Percentiles rank a stretch among this genome's conserved stretches.
phyloP scores from a whole-genome alignment of 2,113 vertebrate genomes.

The Piprites chloris region DNA sequence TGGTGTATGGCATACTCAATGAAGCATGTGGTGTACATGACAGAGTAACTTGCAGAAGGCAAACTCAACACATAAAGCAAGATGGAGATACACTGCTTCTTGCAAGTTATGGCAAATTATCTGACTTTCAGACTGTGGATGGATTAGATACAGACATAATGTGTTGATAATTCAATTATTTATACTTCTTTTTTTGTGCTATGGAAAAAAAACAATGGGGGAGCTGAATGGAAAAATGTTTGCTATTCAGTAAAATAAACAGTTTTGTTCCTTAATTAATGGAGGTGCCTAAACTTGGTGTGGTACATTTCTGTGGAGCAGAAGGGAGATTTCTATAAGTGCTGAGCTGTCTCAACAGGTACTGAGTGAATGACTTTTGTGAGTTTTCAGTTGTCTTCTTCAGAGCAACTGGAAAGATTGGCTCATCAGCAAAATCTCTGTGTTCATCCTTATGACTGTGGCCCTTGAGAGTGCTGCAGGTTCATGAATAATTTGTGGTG shows the following conservation, averaged over 20 bases:
- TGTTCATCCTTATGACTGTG: not conserved
- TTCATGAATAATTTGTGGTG: not conserved
- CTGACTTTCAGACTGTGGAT: conserved; percentile 28
- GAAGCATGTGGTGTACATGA: not conserved
- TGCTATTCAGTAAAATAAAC: not conserved
- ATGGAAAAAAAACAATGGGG: not conserved
- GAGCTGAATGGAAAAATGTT: not conserved
- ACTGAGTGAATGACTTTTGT: not conserved
- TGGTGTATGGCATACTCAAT: not conserved
- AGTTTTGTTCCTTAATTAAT: not conserved
- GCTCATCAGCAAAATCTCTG: not conserved
- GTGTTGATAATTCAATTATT: not conserved
- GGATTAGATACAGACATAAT: not conserved
- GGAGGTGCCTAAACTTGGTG: not conserved
- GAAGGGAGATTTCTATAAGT: not conserved
- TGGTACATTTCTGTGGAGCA: not conserved
- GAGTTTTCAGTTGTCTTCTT: not conserved
- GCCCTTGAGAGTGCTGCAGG: not conserved
- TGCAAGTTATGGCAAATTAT: conserved; percentile 35
- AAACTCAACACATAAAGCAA: conserved; percentile 27
- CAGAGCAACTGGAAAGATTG: not conserved
- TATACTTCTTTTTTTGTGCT: not conserved
- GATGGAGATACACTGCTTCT: not conserved
- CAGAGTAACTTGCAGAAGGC: conserved; percentile 12
- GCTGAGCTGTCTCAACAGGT: not conserved